Base-by-base conservation (phyloP, 2,797 vertebrate species). In the Phylloscopus collybita region DNA sequence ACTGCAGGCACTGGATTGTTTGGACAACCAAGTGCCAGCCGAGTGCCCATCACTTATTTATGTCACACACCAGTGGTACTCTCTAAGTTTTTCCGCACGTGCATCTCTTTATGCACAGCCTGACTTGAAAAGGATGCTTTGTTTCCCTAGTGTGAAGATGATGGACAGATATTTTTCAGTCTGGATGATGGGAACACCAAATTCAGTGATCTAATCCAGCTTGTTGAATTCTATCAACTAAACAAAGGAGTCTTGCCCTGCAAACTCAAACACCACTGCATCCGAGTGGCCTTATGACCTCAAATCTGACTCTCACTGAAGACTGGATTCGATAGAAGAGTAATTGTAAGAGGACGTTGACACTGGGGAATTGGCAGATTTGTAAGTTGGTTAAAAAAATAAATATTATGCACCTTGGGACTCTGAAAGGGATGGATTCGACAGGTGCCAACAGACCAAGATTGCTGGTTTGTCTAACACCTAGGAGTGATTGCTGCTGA, bases 181-280 rank as follows among this genome's bases (percentile, higher is more conserved):
- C 98, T 99, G 47, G 99, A 99, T 72, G 99, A 99, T 22, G 98
- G 99, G 60, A 98, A 98, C 98, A 99, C 99, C 97, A 99, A 99
- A 98, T 99, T 99, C 98, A 99, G 98, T 21, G 99, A 99, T 97
- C 98, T 99, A 97, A 99, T 99, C 96, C 99, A 99, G 96, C 98
- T 99, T 97, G 99, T 99, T 96, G 99, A 99, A 97, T 99, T 99
- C 96, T 99, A 99, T 98, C 99, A 99, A 98, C 99, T 99, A 95
- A 99, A 99, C 98, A 98, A 98, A 98, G 99, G 99, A 93, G 98
- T 99, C 92, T 98, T 99, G 98, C 99, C 99, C 93, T 99, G 99
- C 98, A 99, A 99, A 97, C 99, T 99, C 95, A 99, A 99, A 97
- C 99, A 99, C 98, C 99, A 99, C 93, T 99, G 99, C 97, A 99